These are phyloP conservation scores for Gortyna flavago DNA, from an alignment of 2,888 invertebrate genomes.

Conservation along the genomic window DNA sequence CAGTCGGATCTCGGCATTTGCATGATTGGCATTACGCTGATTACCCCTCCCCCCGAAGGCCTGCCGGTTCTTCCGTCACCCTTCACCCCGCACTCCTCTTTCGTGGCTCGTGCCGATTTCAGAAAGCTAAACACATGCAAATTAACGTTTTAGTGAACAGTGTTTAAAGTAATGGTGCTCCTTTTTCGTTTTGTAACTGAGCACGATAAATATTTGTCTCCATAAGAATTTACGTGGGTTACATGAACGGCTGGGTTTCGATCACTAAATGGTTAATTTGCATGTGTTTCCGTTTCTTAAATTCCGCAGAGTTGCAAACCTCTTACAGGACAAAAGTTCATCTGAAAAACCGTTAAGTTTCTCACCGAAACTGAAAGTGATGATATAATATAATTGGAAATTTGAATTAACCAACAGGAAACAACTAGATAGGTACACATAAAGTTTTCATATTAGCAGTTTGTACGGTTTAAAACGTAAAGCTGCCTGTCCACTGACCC, in stretches of 20 bases:
- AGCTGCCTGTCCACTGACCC: no score
- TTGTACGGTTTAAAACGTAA: slow-evolving; percentile 62
- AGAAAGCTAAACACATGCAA: slow-evolving; percentile 85
- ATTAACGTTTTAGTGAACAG: slow-evolving; percentile 76
- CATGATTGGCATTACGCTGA: slow-evolving; percentile 90
- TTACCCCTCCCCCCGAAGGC: slow-evolving; percentile 76
- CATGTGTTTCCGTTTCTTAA: not conserved
- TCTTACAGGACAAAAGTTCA: not conserved
- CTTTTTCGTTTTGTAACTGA: not conserved
- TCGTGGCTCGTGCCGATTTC: slow-evolving; percentile 70
- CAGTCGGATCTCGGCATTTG: slow-evolving; percentile 90
- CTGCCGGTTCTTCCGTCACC: slow-evolving; percentile 63
- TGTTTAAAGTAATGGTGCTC: slow-evolving; percentile 8
- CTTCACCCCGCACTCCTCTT: slow-evolving; percentile 66
- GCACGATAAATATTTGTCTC: not conserved
- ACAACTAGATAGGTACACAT: not conserved
- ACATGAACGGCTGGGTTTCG: not conserved
- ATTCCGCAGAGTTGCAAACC: not conserved
- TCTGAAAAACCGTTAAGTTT: not conserved
- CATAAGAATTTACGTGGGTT: not conserved
- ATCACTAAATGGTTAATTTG: no score
- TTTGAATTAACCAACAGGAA: not conserved
- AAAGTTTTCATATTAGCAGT: slow-evolving; percentile 34
- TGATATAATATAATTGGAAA: not conserved
- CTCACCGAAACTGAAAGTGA: not conserved